phyloP scores from a whole-genome alignment of 2,797 vertebrate genomes.

The Hydrolagus colliei region DNA sequence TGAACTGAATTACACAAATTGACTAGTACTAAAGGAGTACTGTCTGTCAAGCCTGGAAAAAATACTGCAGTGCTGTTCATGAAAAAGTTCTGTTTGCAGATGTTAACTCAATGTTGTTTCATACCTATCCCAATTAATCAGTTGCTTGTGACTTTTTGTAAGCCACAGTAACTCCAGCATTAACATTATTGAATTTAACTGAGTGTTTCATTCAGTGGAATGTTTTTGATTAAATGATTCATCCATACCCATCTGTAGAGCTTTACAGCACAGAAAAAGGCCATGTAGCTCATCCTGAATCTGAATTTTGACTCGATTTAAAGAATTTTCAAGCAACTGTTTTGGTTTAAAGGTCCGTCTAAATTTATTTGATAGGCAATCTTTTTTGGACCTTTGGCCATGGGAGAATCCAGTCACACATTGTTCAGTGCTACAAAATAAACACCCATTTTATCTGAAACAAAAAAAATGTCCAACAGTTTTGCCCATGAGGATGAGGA shows the following conservation, averaged over 20 bases:
- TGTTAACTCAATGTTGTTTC: background rate
- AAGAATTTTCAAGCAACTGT: background rate
- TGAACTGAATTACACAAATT: conserved; percentile 26
- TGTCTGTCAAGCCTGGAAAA: conserved; percentile 6
- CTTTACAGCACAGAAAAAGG: no score
- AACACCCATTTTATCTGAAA: no score
- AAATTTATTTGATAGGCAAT: background rate
- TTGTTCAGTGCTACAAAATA: no score
- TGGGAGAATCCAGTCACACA: no score
- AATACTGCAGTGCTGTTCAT: background rate
- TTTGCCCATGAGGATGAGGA: no score
- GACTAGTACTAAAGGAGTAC: background rate
- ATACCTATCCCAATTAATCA: background rate
- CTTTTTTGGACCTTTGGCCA: background rate
- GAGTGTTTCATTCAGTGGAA: background rate
- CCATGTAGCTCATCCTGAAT: background rate
- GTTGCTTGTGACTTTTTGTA: background rate
- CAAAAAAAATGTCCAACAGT: no score
- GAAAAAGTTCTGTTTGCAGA: background rate
- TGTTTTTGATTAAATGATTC: background rate
- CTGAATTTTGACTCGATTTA: background rate
- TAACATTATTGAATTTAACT: background rate
- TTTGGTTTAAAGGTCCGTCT: background rate
- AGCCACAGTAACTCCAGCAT: background rate
- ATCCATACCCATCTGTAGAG: no score